phyloP scores from a whole-genome alignment of 2,113 vertebrate species.

The Tragelaphus scriptus region DNA sequence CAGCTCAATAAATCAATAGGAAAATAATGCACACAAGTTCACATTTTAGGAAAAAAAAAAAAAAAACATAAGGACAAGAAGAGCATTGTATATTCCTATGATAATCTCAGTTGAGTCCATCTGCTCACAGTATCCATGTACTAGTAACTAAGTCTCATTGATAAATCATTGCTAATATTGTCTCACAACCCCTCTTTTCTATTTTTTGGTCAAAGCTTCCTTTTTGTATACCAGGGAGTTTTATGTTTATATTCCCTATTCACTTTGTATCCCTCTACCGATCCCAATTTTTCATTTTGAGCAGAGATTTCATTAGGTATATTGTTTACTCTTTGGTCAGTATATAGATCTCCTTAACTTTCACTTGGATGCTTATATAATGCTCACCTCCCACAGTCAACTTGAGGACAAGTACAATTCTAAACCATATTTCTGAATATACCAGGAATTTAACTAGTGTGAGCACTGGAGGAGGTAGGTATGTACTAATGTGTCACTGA shows the following conservation, averaged over 20 bases:
- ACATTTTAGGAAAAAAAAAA: not conserved
- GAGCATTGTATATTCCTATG: not conserved
- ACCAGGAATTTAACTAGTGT: not conserved
- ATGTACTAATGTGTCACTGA: not conserved
- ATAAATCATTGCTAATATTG: not conserved
- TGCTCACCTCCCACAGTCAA: not conserved
- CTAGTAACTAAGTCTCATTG: not conserved
- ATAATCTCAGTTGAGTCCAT: accelerated
- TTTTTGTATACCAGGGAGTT: not conserved
- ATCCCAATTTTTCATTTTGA: not conserved
- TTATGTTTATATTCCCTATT: not conserved
- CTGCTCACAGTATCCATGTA: accelerated
- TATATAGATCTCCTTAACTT: not conserved
- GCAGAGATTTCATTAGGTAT: not conserved
- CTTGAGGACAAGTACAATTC: not conserved
- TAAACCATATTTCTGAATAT: not conserved
- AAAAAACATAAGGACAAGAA: not conserved
- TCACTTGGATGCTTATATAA: not conserved
- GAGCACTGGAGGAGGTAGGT: not conserved
- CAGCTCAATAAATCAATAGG: not conserved
- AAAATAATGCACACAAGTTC: not conserved
- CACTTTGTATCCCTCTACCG: not conserved
- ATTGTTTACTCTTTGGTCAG: not conserved
- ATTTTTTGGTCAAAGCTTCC: not conserved
- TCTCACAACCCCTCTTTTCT: not conserved